These are phyloP conservation scores for Thyatira batis DNA, from an alignment of 2,888 invertebrate species.

Conservation along the genomic window DNA sequence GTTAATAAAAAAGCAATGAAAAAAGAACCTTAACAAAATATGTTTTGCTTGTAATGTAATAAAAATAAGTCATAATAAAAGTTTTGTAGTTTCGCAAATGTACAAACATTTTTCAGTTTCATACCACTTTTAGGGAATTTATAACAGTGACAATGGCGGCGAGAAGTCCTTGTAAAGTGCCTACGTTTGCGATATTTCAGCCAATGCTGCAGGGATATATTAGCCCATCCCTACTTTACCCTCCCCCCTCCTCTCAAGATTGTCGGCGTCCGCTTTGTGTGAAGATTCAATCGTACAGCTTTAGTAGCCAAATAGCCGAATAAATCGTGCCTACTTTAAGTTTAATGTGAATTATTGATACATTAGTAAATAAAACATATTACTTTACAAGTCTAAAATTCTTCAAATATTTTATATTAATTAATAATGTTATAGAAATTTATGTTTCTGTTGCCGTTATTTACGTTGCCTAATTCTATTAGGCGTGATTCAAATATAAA, in stretches of 20 bases:
- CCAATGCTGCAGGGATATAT: constrained; percentile 17
- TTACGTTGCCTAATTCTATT: not conserved
- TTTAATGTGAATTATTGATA: not conserved
- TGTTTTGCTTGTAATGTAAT: too few relatives aligned
- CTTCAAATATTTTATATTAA: too few relatives aligned
- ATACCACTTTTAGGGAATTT: not conserved
- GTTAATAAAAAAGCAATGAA: too few relatives aligned
- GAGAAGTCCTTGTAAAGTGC: constrained; percentile 10
- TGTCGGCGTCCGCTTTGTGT: not conserved
- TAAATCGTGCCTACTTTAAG: constrained; percentile 16
- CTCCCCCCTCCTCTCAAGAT: not conserved
- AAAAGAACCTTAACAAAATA: too few relatives aligned
- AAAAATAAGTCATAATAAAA: too few relatives aligned
- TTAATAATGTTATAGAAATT: too few relatives aligned
- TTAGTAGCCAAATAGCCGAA: constrained; percentile 15
- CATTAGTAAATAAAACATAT: not conserved
- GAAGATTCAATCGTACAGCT: not conserved
- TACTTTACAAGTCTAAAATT: too few relatives aligned
- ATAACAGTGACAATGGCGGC: constrained; percentile 6
- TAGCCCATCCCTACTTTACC: not conserved
- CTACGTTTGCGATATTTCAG: constrained; percentile 29
- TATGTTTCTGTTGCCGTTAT: too few relatives aligned
- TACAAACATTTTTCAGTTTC: not conserved
- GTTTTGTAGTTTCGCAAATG: too few relatives aligned
- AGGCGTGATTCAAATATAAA: not conserved